Percentiles rank a stretch among this genome's conserved stretches.
Conservation (phyloP, 1,140 invertebrate genomes). For the Littorina saxatilis region DNA sequence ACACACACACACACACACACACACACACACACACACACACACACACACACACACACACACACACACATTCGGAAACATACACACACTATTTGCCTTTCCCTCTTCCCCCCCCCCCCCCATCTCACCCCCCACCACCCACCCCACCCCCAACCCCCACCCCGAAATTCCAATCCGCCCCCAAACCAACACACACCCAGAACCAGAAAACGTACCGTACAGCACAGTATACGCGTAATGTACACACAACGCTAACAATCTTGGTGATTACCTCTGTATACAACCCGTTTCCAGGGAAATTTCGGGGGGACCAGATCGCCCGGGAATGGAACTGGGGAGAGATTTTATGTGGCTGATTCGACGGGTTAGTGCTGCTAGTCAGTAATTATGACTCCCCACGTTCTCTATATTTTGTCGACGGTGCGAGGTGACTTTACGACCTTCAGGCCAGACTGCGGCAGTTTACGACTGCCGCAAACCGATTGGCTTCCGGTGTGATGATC, state of each 20-base stretch:
- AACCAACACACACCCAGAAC: no score
- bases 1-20: no score
- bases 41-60: conserved; percentile 12
- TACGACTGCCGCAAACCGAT: not conserved
- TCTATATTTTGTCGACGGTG: not conserved
- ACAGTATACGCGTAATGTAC: not conserved
- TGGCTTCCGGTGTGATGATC: not conserved
- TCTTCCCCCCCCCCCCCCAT: no score
- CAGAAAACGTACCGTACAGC: no score
- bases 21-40: not conserved
- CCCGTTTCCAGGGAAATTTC: not conserved
- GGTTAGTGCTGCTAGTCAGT: no score
- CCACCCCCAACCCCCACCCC: no score
- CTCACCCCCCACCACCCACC: no score
- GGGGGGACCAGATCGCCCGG: no score
- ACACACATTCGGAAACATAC: not conserved
- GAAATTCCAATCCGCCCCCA: no score
- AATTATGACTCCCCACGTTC: not conserved
- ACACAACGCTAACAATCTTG: not conserved
- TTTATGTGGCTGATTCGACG: no score
- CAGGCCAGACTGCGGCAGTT: not conserved
- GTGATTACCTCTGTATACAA: not conserved
- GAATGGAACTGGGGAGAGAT: no score
- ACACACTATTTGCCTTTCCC: not conserved
- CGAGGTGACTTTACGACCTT: not conserved